Percentiles rank a stretch among this genome's conserved stretches.
These are phyloP conservation scores for Pica pica DNA, from an alignment of 2,113 vertebrate genomes.

Conservation along the genomic window DNA sequence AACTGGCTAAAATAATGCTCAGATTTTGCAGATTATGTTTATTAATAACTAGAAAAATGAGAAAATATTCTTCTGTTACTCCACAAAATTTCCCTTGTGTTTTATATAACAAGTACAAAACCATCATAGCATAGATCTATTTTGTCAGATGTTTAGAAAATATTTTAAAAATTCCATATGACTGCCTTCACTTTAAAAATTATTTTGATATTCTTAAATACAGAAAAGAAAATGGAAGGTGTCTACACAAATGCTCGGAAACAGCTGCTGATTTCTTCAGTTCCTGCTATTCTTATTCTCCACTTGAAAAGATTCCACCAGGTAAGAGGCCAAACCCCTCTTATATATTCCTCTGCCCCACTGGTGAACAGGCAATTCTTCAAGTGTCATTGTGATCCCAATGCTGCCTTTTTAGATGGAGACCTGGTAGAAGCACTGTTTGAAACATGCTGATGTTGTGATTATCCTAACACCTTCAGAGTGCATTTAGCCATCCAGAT, in stretches of 20 bases:
- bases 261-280: constrained; percentile 90
- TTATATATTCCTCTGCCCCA: neutral
- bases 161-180: neutral
- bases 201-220: neutral
- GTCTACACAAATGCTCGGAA: constrained; percentile 95
- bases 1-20: neutral
- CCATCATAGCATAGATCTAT: neutral
- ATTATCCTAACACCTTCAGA: neutral
- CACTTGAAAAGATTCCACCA: constrained; percentile 98
- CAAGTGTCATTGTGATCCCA: neutral
- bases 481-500: neutral
- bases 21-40: neutral
- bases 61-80: neutral
- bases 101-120: neutral
- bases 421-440: neutral
- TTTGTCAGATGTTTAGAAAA: neutral
- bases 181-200: neutral
- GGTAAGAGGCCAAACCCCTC: constrained; percentile 67
- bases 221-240: constrained; percentile 87
- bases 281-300: constrained; percentile 90
- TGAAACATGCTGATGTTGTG: neutral
- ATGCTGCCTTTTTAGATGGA: neutral
- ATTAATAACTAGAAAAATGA: neutral
- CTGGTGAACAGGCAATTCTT: neutral
- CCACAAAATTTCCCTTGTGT: neutral